phyloP scores from a whole-genome alignment of 1,140 invertebrate species.

The Streblospio benedicti region DNA sequence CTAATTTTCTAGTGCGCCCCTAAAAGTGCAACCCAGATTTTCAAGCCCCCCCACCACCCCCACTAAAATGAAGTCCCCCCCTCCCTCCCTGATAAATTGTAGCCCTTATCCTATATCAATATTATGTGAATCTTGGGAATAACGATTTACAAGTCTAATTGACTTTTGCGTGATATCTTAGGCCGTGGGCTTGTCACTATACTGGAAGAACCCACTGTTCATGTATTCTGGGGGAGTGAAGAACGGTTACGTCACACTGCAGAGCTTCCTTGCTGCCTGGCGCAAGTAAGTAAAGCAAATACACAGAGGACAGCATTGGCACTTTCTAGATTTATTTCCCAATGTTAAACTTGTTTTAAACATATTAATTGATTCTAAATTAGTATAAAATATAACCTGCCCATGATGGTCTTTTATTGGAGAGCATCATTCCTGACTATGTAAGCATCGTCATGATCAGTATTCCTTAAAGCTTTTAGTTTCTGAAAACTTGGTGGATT shows the following conservation, averaged over 20 bases:
- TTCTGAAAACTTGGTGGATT: too few relatives aligned
- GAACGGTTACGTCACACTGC: constrained; percentile 61
- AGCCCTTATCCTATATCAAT: background rate
- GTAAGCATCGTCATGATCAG: background rate
- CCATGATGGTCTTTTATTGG: background rate
- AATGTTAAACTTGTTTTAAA: background rate
- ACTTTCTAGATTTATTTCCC: background rate
- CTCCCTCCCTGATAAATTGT: background rate
- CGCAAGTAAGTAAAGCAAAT: constrained; percentile 51
- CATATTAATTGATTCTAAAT: background rate
- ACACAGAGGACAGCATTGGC: background rate
- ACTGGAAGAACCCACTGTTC: constrained; percentile 91
- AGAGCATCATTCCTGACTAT: background rate
- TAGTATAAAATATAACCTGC: background rate
- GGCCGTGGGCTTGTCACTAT: constrained; percentile 59
- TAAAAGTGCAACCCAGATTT: background rate
- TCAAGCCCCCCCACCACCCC: constrained; percentile 2
- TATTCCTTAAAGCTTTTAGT: background rate
- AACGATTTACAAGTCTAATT: background rate
- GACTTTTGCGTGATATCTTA: constrained; percentile 25
- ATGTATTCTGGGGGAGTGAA: constrained; percentile 69
- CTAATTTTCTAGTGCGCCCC: too few relatives aligned
- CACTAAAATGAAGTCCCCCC: background rate
- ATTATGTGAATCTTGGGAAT: constrained; percentile 11
- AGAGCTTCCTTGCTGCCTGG: constrained; percentile 81